Evolutionary conservation across 2,888 invertebrate genomes (phyloP), one percentile per base, ranked within the genome.

Genomic region (Apamea anceps): DNA sequence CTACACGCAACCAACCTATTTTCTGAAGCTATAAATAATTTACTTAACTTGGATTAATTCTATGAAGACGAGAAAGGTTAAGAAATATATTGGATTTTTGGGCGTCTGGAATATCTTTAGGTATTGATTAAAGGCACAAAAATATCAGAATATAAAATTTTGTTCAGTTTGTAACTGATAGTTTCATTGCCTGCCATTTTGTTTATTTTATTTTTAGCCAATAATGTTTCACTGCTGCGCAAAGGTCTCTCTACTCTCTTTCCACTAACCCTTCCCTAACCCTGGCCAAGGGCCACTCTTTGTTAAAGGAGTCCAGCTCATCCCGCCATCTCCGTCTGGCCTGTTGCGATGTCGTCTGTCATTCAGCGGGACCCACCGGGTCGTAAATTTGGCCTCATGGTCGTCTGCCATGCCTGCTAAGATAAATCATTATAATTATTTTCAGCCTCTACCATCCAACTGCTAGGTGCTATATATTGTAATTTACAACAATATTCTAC

Each of bases 1-100:
- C 68, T 71, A 86, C 88, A 85, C 81, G 80, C 83, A 78, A 82
- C 80, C 70, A 77, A 73, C 73, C 82, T 84, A 77, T 84, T 87
- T 85, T 75, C 75, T 75, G 67, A 66, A 83, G 75, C 83, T 75
- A 88, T 89, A 83, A 89, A 89, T 87, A 86, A 85, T 82, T 67
- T 81, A 80, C 88, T 82, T 73, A 77, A 75, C 78, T 73, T 66
- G 18, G 77, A 84, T 88, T 84, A 81, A 74, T 84, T 71, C 80
- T n/a, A 76, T 72, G 68, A 72, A 77, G 62, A 72, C 57, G 42
- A 74, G 81, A 76, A 75, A 75, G 51, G 60, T 57, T 73, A 62
- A 62, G 57, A 65, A 62, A 66, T 1, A 28, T 75, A 62, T 66
- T 72, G 37, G 51, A 79, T 54, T 77, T 80, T 80, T 71, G 37